Evolutionary conservation across 2,797 vertebrate genomes (phyloP), one percentile per base, ranked within the genome.

Genomic region (Lacerta viridis): DNA sequence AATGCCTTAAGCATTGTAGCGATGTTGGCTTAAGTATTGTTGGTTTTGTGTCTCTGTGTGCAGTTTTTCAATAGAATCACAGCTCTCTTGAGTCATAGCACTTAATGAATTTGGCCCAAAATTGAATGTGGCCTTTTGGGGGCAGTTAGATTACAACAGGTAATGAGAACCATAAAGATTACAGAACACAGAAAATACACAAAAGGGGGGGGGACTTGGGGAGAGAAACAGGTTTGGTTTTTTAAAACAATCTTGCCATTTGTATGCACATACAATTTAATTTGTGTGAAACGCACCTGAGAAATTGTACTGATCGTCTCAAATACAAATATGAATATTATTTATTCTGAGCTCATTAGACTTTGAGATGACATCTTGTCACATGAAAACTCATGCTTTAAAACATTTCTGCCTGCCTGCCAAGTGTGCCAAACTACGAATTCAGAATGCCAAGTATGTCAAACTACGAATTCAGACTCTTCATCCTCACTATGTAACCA

Each of bases 71-170:
- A 68, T 29, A 68, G 23, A 68, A 68, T 68, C 66, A 25, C 66
- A 7, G 7, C 41, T 39, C 18, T 18, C 61, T 68, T 5, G 10
- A 36, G n/a, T 68, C 75, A 78, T 78, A 68, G 23, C 25, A 36
- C n/a, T 86, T 78, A 77, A 85, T 77, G 20, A 33, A 68, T 33
- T 46, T 25, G 59, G 39, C 39, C 11, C 39, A 23, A 85, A 85
- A 46, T 3, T 85, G 59, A 85, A 77, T 66, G 39, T 5, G 43
- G 36, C 13, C 27, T 10, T 50, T 64, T 68, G 15, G 29, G 10
- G 46, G 27, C 5, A 64, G 4, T 2, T 50, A 77, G 7, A 46
- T 50, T 68, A 46, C 43, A 68, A n/a, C 11, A 66, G 25, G 18
- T 8, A 77, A 66, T 33, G 43, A 85, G 39, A 33, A 78, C n/a